phyloP scores from a whole-genome alignment of 2,888 invertebrate genomes.

The Thera obeliscata region DNA sequence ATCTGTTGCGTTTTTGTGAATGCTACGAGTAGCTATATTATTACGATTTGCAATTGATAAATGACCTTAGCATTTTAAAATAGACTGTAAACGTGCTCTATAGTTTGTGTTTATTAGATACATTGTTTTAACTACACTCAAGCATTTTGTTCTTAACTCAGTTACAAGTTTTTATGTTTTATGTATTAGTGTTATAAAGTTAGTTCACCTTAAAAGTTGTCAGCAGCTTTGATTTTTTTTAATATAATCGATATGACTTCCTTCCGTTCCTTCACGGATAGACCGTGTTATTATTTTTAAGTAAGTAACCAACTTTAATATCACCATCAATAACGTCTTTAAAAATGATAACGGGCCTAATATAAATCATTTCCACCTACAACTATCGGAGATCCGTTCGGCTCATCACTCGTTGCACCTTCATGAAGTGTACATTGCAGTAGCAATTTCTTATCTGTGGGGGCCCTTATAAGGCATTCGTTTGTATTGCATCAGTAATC shows the following conservation, averaged over 20 bases:
- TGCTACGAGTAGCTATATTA: neutral
- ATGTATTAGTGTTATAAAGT: no score
- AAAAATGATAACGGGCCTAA: no score
- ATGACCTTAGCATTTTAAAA: constrained; percentile 37
- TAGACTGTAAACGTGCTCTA: constrained; percentile 17
- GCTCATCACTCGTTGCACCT: constrained; percentile 50
- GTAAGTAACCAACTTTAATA: no score
- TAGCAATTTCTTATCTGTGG: constrained; percentile 27
- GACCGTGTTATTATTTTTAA: no score
- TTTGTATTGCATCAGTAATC: constrained; percentile 67
- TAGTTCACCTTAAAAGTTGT: no score
- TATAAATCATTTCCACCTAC: neutral
- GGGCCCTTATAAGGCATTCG: constrained; percentile 68
- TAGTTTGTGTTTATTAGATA: constrained; percentile 11
- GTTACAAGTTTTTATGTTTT: no score
- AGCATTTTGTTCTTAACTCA: no score
- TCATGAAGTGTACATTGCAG: constrained; percentile 58
- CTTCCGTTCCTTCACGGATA: no score
- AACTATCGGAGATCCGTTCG: constrained; percentile 31
- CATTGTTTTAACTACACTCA: neutral
- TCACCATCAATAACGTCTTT: no score
- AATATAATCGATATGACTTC: no score
- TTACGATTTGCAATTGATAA: constrained; percentile 22
- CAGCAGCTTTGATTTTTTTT: no score
- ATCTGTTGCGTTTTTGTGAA: constrained; percentile 19